These are phyloP conservation scores for Aurelia aurita DNA, from an alignment of 30 jellyfish, hydroid and myxozoan genomes.

Conservation along the genomic window DNA sequence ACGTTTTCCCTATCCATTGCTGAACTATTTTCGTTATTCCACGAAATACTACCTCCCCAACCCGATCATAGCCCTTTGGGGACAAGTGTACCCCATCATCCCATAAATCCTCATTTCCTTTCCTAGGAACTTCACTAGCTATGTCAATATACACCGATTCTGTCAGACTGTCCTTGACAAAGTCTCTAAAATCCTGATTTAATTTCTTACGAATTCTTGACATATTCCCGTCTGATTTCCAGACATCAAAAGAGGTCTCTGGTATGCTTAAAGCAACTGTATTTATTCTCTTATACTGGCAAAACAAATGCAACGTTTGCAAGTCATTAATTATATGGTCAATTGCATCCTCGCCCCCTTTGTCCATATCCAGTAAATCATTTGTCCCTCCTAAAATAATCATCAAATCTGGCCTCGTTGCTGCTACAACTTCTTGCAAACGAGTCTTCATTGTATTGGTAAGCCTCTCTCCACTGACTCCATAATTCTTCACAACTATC, in stretches of 20 bases:
- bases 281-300: slow-evolving; percentile 65
- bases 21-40: slow-evolving; percentile 12
- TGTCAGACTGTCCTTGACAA: slow-evolving; percentile 7
- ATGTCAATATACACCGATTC: slow-evolving; percentile 53
- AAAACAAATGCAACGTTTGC: slow-evolving; percentile 48
- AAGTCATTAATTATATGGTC: slow-evolving; percentile 22
- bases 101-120: slow-evolving; percentile 47
- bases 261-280: slow-evolving; percentile 85
- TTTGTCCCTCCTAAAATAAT: slow-evolving; percentile 87
- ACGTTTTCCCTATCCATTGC: slow-evolving; percentile 19
- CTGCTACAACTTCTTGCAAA: slow-evolving; percentile 14
- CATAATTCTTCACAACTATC: slow-evolving; percentile 60
- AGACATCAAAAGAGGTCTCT: slow-evolving; percentile 65
- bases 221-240: slow-evolving; percentile 18
- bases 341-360: not conserved
- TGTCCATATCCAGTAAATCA: slow-evolving; percentile 67
- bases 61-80: slow-evolving; percentile 76
- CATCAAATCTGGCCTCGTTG: slow-evolving; percentile 17
- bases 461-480: slow-evolving; percentile 80
- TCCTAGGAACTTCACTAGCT: slow-evolving; percentile 34
- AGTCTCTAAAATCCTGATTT: slow-evolving; percentile 48
- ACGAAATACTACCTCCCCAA: slow-evolving; percentile 64
- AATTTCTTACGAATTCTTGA: slow-evolving; percentile 25
- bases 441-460: slow-evolving; percentile 52
- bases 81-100: slow-evolving; percentile 89